Base-by-base conservation (phyloP, 2,888 invertebrate species). In the Brenthis ino region DNA sequence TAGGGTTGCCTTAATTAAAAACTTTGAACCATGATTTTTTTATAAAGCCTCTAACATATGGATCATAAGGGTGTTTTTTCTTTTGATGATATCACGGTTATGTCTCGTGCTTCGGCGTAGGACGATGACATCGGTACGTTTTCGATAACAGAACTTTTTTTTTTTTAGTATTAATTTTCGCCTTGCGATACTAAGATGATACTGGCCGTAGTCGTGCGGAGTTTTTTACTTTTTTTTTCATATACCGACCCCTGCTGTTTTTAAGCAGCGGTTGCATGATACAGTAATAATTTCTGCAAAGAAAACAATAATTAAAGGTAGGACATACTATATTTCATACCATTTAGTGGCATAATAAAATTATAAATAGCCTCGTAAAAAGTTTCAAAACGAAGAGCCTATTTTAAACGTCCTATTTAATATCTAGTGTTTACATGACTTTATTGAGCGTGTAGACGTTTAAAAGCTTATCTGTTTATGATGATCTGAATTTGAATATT, bases 121-220 rank as follows among this genome's bases (percentile, higher is more conserved):
- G 85, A 80, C 89, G 88, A 91, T 90, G 91, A 89, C 90, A 88
- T 85, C 82, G 84, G 80, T 82, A 79, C 82, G 82, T 85, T 85
- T 89, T 89, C 86, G 88, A 89, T 89, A 88, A 85, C 85, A 81
- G 77, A 78, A 80, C 80, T 82, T 87, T 83, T 85, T 84, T 80
- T 24, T 83, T 85, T 84, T 80, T 74, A 76, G 85, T 88, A 87
- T 89, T 88, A 85, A 85, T 87, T 90, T 90, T 88, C 87, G 82
- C 84, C 80, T 79, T 70, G 82, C 84, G 86, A 88, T 88, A 82
- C 78, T 75, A 77, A 77, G 76, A 77, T 79, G 82, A 82, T 83
- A 81, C 76, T 37, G 66, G 74, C 72, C 70, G 73, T 72, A 64
- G 74, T 75, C 77, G 73, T 77, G 76, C 73, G 65, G 43, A 57